Evolutionary conservation across 2,797 vertebrate genomes (phyloP), one percentile per base, ranked within the genome.

Genomic region (Petrocephalus sullivani): DNA sequence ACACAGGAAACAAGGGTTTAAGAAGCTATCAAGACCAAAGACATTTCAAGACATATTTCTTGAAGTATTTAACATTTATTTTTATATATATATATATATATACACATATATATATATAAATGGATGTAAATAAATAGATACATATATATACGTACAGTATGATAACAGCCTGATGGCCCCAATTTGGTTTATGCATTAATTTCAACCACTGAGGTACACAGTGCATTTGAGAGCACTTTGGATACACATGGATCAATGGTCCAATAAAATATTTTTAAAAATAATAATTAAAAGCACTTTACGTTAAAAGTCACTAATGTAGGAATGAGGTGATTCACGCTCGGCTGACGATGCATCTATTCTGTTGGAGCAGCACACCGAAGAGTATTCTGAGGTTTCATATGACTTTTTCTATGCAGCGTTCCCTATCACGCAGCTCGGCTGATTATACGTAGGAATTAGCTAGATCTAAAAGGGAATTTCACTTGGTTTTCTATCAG

Each of bases 81-180:
- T n/a, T 85, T 28, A 28, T 28, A 28, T 28, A 28, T 28, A 28
- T 28, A 28, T 28, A 12, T 33, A 54, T 84, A 54, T 53, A 88
- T 83, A 88, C 21, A 83, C 49, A 71, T 41, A 41, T n/a, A 82
- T 51, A 88, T 56, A 33, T 85, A 71, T 71, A 71, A 71, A 71
- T 71, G 28, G 37, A 71, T 85, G 19, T 58, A 58, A 83, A 88
- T 82, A 83, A 60, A 88, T 88, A 61, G 41, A 88, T 83, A 88
- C 51, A 83, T 60, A 71, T n/a, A 83, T n/a, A 83, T 51, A 88
- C 46, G 16, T 84, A 88, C 87, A 78, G 49, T 21, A 71, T 7
- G 23, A 51, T 71, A 33, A 82, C 10, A 3, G 23, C 64, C 28
- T 41, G 19, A 81, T 60, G 71, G 12, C 54, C 37, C 71, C 21